Evolutionary conservation across 2,888 invertebrate genomes (phyloP), one percentile per base, ranked within the genome.

Genomic region (Nemotelus pantherinus): DNA sequence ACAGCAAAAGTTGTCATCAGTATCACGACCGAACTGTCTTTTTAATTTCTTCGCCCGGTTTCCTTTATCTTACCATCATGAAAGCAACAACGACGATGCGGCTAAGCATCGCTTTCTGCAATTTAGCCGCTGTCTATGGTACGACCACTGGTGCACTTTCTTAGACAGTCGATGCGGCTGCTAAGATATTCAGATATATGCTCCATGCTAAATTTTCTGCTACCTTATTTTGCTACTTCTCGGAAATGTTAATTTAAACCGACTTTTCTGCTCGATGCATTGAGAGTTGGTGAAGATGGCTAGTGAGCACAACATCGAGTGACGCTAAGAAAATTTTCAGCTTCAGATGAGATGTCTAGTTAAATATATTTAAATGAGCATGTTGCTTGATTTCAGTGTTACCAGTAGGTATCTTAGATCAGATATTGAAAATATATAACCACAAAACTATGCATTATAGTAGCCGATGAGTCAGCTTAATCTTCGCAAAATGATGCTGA

Each of bases 151-250:
- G 68, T 53, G 43, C 70, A 70, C 55, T 70, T 67, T 53, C 53
- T 53, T 55, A 43, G 70, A 70, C 70, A 25, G 3, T 48, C 50
- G 48, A 39, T 67, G 67, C 48, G 70, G 44, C 55, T 47, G 53
- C 47, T 55, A 70, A 70, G 65, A 64, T 76, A 57, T 68, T 68
- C 76, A 76, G 58, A 48, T 48, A 68, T 68, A 25, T 50, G 58
- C 76, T 75, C 68, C 63, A 80, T 80, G 77, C 65, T 77, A 77
- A 79, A 75, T 77, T 80, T 80, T 68, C 75, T 70, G 80, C 81
- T 80, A 81, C 81, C 78, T 77, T 78, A 77, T 79, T 78, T 79
- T 78, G 81, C 81, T 81, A 79, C 81, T 79, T 81, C 78, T 78
- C 78, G 80, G 79, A 81, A 80, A 77, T 78, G 78, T 79, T 78